These are phyloP conservation scores for Aegypius monachus DNA, from an alignment of 2,113 vertebrate genomes.

Conservation along the genomic window DNA sequence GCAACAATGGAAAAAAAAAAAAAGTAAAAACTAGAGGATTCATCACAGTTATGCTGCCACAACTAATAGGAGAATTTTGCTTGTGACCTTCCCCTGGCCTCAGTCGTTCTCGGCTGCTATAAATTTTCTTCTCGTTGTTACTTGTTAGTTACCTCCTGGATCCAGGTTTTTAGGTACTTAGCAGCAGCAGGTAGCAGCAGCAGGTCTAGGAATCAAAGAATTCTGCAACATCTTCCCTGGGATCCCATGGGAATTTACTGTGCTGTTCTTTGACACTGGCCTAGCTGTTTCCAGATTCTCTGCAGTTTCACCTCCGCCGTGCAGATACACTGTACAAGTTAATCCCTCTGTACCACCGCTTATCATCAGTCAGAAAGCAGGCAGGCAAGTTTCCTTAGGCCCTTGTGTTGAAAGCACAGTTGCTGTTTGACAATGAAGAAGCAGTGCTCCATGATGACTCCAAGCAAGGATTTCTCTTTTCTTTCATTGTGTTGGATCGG, in stretches of 20 bases:
- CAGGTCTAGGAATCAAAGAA: background rate
- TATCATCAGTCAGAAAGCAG: background rate
- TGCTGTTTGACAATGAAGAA: background rate
- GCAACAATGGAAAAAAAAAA: fast-evolving
- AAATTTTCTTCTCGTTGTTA: background rate
- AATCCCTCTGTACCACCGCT: background rate
- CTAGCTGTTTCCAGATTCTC: background rate
- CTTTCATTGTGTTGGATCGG: background rate
- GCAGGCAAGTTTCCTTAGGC: background rate
- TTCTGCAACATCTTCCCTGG: background rate
- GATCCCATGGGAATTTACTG: background rate
- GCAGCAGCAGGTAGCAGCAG: background rate
- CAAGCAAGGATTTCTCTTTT: background rate
- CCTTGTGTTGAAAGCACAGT: background rate
- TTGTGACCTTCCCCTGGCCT: background rate
- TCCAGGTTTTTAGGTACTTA: background rate
- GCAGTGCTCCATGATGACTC: background rate
- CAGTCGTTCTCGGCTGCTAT: background rate
- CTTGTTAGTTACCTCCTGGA: background rate
- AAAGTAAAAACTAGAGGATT: background rate
- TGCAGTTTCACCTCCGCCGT: background rate
- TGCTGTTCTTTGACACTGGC: background rate
- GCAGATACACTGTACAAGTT: background rate
- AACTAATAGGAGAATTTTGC: background rate
- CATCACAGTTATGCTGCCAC: background rate